These are phyloP conservation scores for Lonchura striata DNA, from an alignment of 2,113 vertebrate genomes.

Conservation along the genomic window DNA sequence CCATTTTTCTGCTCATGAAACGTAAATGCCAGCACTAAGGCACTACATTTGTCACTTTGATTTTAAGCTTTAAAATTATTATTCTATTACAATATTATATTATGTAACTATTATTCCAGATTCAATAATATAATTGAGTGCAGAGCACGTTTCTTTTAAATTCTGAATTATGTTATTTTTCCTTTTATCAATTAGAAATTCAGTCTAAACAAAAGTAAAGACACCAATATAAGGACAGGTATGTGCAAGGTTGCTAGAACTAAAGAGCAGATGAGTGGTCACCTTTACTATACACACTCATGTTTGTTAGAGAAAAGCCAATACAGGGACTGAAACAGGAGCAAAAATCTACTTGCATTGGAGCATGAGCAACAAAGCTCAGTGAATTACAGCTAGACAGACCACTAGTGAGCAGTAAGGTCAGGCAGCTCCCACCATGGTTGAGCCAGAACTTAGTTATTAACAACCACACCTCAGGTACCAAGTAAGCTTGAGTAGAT, in stretches of 20 bases:
- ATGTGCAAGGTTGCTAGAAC: background rate
- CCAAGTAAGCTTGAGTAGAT: background rate
- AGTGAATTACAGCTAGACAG: background rate
- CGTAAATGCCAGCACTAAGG: background rate
- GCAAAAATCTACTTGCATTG: background rate
- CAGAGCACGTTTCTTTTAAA: background rate
- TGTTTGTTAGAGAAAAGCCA: background rate
- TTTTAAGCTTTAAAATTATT: background rate
- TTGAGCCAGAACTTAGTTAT: background rate
- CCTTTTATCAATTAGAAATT: background rate
- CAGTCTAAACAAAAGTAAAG: background rate
- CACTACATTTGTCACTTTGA: background rate
- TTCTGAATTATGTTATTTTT: background rate
- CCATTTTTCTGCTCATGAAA: background rate
- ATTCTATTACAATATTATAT: background rate
- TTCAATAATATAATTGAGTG: background rate
- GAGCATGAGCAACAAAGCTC: background rate
- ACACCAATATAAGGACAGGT: background rate
- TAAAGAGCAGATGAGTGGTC: background rate
- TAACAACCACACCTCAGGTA: background rate
- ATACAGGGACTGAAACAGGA: background rate
- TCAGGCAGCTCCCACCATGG: background rate
- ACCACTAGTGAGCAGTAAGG: background rate
- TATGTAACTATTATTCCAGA: background rate
- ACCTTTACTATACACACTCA: background rate